Conservation (phyloP, 2,113 vertebrate species). For the Craseonycteris thonglongyai region DNA sequence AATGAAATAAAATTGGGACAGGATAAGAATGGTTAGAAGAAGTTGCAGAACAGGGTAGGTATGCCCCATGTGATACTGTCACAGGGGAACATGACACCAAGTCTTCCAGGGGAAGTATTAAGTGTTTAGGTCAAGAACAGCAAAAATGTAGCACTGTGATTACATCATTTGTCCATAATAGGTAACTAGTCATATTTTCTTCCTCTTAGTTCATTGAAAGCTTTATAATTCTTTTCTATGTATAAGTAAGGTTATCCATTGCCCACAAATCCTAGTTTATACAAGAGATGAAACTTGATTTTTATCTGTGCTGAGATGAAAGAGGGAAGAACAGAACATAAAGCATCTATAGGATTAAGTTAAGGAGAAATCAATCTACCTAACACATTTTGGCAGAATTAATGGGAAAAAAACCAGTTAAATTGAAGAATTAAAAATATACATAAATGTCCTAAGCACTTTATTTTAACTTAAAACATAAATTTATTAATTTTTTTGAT, state of each 20-base stretch:
- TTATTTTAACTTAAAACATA: background rate
- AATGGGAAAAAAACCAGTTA: background rate
- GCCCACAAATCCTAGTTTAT: background rate
- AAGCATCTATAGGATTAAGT: background rate
- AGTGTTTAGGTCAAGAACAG: background rate
- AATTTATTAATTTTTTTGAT: background rate
- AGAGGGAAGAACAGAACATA: background rate
- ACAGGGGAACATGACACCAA: background rate
- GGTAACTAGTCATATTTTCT: background rate
- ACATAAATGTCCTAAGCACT: background rate
- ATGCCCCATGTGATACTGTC: accelerated
- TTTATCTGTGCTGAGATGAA: background rate
- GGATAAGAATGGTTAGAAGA: background rate
- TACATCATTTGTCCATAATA: background rate
- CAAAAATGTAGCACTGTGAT: background rate
- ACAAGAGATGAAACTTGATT: background rate
- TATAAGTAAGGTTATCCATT: background rate
- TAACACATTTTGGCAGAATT: background rate
- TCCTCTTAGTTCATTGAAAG: background rate
- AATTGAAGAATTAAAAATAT: background rate
- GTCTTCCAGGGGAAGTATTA: background rate
- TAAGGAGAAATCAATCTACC: background rate
- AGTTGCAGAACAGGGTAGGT: background rate
- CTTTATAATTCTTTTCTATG: background rate
- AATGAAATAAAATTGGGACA: background rate